Evolutionary conservation across 1,140 invertebrate genomes (phyloP), one percentile per base, ranked within the genome.

Genomic region (Bombus pyrosoma): DNA sequence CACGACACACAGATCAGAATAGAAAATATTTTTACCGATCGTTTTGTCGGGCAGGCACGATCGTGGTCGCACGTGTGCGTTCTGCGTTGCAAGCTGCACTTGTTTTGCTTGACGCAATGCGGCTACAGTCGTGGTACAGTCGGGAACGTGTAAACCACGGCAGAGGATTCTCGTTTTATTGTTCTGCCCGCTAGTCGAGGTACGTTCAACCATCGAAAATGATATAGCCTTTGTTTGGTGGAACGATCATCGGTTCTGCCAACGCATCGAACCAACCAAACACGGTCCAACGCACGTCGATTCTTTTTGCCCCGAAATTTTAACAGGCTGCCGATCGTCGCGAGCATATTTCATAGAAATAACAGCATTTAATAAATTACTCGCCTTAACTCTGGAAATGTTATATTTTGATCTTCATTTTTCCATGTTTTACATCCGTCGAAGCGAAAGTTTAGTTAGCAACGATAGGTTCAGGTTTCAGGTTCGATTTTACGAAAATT

Each of bases 121-220:
- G 73, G n/a, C 18, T 75, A 25, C 73, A 53, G 1, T 39, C 41
- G 73, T 34, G 32, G 43, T 25, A 25, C 43, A 74, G n/a, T 13
- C 34, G 73, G 32, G 32, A 75, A 28, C 43, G 43, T 34, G 43
- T 75, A 53, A 53, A 18, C 73, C 43, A 15, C 32, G 73, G 25
- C 43, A 75, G 73, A 53, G 43, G 22, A 34, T 53, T 47, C n/a
- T 34, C 43, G 73, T 75, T 75, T 75, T 75, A 53, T 53, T 28
- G 32, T 75, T 53, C 32, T 4, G 28, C 18, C 1, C 32, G n/a
- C 15, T n/a, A 47, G 28, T 39, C 18, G n/a, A 34, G 73, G 18
- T 34, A 75, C 18, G 53, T 75, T 75, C 43, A 53, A 34, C n/a
- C 41, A 73, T 73, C 39, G n/a, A 75, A 75, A 47, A 53, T n/a